These are phyloP conservation scores for Lithophane ornitopus DNA, from an alignment of 2,888 invertebrate genomes.

Conservation along the genomic window DNA sequence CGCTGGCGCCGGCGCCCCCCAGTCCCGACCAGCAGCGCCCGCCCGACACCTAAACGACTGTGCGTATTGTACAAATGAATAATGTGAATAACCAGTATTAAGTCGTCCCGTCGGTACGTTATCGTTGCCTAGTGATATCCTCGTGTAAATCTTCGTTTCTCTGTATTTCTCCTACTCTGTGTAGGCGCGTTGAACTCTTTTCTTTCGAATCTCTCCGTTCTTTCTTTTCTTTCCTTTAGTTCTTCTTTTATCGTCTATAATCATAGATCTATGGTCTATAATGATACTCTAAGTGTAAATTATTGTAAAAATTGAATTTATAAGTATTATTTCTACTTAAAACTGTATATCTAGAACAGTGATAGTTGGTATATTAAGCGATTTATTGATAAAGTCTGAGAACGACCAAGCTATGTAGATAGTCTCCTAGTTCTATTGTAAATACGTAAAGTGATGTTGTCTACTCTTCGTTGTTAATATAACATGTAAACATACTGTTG, in stretches of 20 bases:
- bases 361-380: constrained; percentile 77
- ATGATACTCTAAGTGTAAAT: constrained; percentile 72
- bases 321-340: constrained; percentile 69
- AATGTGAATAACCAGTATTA: constrained; percentile 79
- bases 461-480: constrained; percentile 82
- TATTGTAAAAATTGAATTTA: constrained; percentile 63
- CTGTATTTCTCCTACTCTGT: constrained; percentile 54
- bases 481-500: constrained; percentile 84
- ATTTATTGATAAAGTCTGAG: constrained; percentile 87
- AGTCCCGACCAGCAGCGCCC: constrained; percentile 84
- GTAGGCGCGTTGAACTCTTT: constrained; percentile 74
- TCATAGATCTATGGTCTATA: constrained; percentile 54
- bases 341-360: constrained; percentile 71
- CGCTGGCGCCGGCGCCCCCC: constrained; percentile 73
- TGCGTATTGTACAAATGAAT: constrained; percentile 65
- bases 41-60: constrained; percentile 82
- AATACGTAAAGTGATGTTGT: constrained; percentile 80
- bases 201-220: constrained; percentile 52
- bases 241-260: constrained; percentile 60
- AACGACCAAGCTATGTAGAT: constrained; percentile 89
- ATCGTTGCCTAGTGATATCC: constrained; percentile 75
- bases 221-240: constrained; percentile 37
- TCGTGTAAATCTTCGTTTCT: constrained; percentile 62
- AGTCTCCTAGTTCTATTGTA: constrained; percentile 84
- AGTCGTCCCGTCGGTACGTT: constrained; percentile 69